Percentiles rank a stretch among this genome's conserved stretches.
Conservation (phyloP, 2,113 vertebrate genomes). For the Cyanistes caeruleus region DNA sequence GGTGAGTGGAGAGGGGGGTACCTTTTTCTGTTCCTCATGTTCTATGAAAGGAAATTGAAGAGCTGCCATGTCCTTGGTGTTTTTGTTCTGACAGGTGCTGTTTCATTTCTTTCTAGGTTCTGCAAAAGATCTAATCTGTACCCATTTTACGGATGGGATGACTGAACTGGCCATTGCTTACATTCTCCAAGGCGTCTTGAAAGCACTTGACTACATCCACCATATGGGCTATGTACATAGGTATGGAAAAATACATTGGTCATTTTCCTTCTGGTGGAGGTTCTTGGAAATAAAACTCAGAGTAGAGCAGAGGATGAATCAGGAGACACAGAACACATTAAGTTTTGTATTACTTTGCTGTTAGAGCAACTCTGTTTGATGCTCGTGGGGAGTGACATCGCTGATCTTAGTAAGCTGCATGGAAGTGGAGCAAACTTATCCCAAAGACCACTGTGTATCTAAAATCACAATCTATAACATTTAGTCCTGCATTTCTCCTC, state of each 20-base stretch:
- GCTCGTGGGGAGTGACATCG: fast-evolving
- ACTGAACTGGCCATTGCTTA: conserved; percentile 92
- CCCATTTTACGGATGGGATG: conserved; percentile 94
- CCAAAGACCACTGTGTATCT: background rate
- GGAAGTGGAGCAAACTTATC: background rate
- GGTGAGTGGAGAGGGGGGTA: conserved; percentile 75
- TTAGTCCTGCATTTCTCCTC: background rate
- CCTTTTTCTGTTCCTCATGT: background rate
- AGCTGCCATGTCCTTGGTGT: background rate
- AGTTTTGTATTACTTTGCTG: background rate
- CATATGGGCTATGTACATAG: conserved; percentile 98
- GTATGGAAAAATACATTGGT: conserved; percentile 39
- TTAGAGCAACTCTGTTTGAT: background rate
- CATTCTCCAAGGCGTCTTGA: conserved; percentile 90
- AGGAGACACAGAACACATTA: background rate
- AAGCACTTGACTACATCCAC: conserved; percentile 95
- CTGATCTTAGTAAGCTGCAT: background rate
- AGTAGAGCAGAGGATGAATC: background rate
- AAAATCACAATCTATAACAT: background rate
- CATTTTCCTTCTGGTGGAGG: background rate
- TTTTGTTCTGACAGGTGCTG: background rate
- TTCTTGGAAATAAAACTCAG: background rate
- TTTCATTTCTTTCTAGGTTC: conserved; percentile 80
- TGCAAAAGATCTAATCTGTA: conserved; percentile 92
- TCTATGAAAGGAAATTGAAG: background rate